Conservation (phyloP, 1,140 invertebrate genomes). For the Proctacanthus coquilletti region DNA sequence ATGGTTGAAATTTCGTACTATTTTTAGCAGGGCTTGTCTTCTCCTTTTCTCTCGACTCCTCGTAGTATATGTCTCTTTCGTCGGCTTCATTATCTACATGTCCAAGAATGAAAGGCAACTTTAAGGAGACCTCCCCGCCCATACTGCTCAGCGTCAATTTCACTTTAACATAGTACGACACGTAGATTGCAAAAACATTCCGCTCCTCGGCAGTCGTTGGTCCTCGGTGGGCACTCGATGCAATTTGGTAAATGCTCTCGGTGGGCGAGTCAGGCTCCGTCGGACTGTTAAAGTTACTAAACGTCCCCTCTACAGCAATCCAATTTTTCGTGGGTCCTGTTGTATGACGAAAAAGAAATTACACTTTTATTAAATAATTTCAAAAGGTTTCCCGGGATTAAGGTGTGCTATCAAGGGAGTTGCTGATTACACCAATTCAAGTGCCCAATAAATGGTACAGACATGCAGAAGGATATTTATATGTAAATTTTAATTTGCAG, state of each 20-base stretch:
- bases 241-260: slow-evolving; percentile 4
- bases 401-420: too few species aligned
- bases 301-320: slow-evolving; percentile 6
- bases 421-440: too few species aligned
- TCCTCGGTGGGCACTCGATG: slow-evolving; percentile 6
- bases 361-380: too few species aligned
- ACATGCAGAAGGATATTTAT: too few species aligned
- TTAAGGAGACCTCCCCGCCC: slow-evolving; percentile 54
- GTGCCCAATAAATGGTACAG: too few species aligned
- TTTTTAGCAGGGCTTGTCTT: background rate
- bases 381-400: too few species aligned
- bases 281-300: background rate
- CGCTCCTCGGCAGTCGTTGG: slow-evolving; percentile 40
- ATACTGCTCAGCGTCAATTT: slow-evolving; percentile 56
- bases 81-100: slow-evolving; percentile 3
- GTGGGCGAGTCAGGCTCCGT: background rate
- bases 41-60: background rate
- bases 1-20: slow-evolving; percentile 1
- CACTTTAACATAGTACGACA: slow-evolving; percentile 72
- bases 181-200: slow-evolving; percentile 71
- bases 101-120: slow-evolving; percentile 52
- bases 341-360: background rate
- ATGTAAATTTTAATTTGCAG: too few species aligned
- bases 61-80: background rate
- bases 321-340: slow-evolving; percentile 9